Percentiles rank a stretch among this genome's conserved stretches.
phyloP scores from a whole-genome alignment of 37 sponge, comb jelly and placozoan species.

The Crambe crambe region DNA sequence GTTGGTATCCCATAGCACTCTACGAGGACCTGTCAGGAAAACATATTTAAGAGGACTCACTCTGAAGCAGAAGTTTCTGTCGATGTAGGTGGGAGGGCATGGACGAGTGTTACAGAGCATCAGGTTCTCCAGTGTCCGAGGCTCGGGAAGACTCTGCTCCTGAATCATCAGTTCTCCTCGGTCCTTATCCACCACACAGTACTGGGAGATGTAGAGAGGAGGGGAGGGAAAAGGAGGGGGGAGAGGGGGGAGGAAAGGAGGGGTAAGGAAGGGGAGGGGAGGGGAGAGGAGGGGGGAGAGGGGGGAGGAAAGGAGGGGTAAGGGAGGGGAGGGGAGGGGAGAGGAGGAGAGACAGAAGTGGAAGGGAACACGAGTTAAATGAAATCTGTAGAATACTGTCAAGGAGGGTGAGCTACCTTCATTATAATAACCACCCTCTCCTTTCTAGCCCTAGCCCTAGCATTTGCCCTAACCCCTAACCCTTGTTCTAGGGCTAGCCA shows the following conservation, averaged over 20 bases:
- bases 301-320: neutral
- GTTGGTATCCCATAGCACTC: too few species aligned
- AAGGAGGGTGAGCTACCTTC: too few species aligned
- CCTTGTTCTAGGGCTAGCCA: too few species aligned
- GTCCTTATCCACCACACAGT: constrained; percentile 75
- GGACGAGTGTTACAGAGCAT: constrained; percentile 68
- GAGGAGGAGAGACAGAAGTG: neutral
- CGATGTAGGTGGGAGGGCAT: constrained; percentile 61
- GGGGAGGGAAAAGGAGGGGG: neutral
- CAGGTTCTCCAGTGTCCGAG: constrained; percentile 66
- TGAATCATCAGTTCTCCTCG: constrained; percentile 72
- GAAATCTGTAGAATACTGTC: too few species aligned
- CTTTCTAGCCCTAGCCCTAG: too few species aligned
- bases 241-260: neutral
- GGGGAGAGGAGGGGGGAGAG: neutral
- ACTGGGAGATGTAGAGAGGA: constrained; percentile 27
- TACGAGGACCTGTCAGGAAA: too few species aligned
- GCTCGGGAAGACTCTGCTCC: constrained; percentile 56
- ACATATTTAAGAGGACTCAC: too few species aligned
- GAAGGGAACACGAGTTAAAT: neutral
- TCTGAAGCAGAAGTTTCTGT: constrained; percentile 85
- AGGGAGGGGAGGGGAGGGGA: neutral
- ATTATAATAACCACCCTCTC: too few species aligned
- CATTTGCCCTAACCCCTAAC: too few species aligned
- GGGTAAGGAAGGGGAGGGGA: neutral